Percentiles rank a stretch among this genome's conserved stretches.
phyloP scores from a whole-genome alignment of 2,888 invertebrate species.

The Temnothorax ravouxi region DNA sequence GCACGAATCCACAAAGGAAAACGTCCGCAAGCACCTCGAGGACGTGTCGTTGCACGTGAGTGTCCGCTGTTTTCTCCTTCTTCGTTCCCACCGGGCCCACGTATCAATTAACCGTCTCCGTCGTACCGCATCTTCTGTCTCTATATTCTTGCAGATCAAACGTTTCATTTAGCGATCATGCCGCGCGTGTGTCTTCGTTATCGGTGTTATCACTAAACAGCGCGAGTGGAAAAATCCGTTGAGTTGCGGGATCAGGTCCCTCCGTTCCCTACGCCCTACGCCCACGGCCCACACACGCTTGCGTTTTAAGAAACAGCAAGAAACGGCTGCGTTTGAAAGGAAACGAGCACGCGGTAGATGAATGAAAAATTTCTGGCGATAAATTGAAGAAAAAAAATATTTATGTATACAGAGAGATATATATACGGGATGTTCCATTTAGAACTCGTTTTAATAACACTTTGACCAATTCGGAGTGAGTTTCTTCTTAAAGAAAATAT shows the following conservation, averaged over 20 bases:
- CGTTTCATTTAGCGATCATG: too few species aligned
- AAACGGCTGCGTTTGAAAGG: background rate
- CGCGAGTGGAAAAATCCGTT: background rate
- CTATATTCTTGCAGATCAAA: background rate
- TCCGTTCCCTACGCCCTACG: background rate
- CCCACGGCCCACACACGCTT: too few species aligned
- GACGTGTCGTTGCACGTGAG: constrained; percentile 81
- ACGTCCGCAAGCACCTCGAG: constrained; percentile 80
- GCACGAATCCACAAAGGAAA: constrained; percentile 83
- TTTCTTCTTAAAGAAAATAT: background rate
- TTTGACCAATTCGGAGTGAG: background rate
- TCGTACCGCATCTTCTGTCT: background rate
- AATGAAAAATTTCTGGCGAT: background rate
- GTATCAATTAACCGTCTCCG: too few species aligned
- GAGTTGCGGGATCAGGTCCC: background rate
- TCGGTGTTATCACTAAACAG: background rate
- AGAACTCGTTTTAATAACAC: background rate
- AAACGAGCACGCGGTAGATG: background rate
- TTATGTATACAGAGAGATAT: background rate
- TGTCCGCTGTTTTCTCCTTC: constrained; percentile 25
- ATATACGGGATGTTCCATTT: background rate
- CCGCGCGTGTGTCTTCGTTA: background rate
- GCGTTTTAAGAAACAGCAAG: background rate
- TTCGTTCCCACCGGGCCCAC: background rate
- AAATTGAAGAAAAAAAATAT: background rate